Evolutionary conservation across 1,140 invertebrate genomes (phyloP), one percentile per base, ranked within the genome.

Genomic region (Drosophila miranda): DNA sequence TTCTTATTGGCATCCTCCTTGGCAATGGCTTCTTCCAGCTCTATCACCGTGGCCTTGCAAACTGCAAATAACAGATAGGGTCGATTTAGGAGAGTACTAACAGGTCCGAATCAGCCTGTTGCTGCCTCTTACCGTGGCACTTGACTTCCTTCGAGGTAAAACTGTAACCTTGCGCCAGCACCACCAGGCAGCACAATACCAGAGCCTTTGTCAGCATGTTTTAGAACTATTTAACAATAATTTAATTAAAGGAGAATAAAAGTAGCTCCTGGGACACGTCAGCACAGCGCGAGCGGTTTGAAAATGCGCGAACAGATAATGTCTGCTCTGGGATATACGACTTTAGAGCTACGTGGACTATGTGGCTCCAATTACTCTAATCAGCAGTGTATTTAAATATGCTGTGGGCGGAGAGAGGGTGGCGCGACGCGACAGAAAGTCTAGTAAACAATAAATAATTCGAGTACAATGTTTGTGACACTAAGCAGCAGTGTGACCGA

Each of bases 1-100:
- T 93, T 95, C 91, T 94, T 95, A 75, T 94, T 94, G 57, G 96
- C 95, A 92, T 97, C 95, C 44, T 95, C 93, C 81, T 94, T 94
- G 59, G 92, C 92, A 48, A 98, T 93, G 58, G 92, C 94, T 48
- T 91, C 92, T 75, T 95, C 93, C 45, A 97, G 91, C 92, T 98
- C 96, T 59, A 94, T 92, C 3, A 97, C 92, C 23, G 94, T 94
- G 44, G 92, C 92, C 81, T 95, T 93, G 89, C 96, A 97, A 38
- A 97, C 96, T 97, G 13, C 6, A 45, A 21, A 8, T 14, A 38
- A 54, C 11, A 14, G 8, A n/a, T n/a, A n/a, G n/a, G n/a, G n/a
- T n/a, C n/a, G n/a, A 57, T 21, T 57, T 16, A n/a, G 61, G 2
- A 28, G 4, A 23, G 4, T 14, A n/a, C 6, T 63, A 75, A 75